phyloP scores from a whole-genome alignment of 2,888 invertebrate genomes.

The Eledona agricola region DNA sequence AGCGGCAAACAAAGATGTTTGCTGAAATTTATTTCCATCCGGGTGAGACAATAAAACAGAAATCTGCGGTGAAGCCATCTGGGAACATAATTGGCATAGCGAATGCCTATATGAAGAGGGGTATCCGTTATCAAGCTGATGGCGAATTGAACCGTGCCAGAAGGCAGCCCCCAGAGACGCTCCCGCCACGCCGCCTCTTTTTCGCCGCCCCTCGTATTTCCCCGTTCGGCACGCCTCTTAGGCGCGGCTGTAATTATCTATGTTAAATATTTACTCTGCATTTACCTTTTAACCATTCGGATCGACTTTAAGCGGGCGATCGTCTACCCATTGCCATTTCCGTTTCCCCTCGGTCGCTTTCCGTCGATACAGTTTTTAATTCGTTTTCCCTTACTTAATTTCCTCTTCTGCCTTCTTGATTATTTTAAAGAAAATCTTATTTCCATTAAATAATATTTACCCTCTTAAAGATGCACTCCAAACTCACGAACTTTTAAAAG shows the following conservation, averaged over 20 bases:
- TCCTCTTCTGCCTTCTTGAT: too few species aligned
- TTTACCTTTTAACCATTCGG: conserved; percentile 62
- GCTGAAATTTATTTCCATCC: conserved; percentile 30
- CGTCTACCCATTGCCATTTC: conserved; percentile 42
- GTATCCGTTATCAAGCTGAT: conserved; percentile 31
- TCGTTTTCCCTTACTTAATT: conserved; percentile 42
- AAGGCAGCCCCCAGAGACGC: conserved; percentile 47
- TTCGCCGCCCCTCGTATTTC: conserved; percentile 30
- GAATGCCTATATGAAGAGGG: conserved; percentile 33
- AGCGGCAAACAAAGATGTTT: conserved; percentile 26
- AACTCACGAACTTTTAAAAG: too few species aligned
- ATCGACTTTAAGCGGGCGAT: conserved; percentile 54
- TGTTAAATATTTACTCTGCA: conserved; percentile 61
- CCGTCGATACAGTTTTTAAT: conserved; percentile 44
- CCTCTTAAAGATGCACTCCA: too few species aligned
- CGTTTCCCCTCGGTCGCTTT: conserved; percentile 23
- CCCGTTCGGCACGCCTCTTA: conserved; percentile 55
- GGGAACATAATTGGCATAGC: conserved; percentile 39
- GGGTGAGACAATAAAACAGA: conserved; percentile 34
- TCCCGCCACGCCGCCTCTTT: conserved; percentile 41
- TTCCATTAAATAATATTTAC: too few species aligned
- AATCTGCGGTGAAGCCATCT: conserved; percentile 30
- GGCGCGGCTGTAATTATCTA: conserved; percentile 62
- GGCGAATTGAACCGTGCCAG: conserved; percentile 37
- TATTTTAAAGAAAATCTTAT: too few species aligned